Conservation (phyloP, 2,797 vertebrate genomes). For the Limnodromus scolopaceus region DNA sequence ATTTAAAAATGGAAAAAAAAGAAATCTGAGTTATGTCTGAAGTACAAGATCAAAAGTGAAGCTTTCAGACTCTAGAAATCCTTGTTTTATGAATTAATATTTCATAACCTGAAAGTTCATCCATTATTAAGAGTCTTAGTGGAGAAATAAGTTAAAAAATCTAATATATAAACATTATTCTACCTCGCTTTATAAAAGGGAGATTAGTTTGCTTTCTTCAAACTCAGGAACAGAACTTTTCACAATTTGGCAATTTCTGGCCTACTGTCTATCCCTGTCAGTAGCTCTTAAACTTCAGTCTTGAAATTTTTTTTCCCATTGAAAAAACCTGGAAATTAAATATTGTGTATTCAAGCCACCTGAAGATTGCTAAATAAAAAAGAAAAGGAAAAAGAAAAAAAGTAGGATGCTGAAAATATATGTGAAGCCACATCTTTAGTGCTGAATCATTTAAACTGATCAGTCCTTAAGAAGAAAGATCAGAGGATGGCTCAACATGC, state of each 20-base stretch:
- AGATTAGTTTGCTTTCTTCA: not conserved
- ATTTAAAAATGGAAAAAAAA: not conserved
- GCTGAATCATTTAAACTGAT: not conserved
- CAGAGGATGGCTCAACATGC: not conserved
- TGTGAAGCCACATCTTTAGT: not conserved
- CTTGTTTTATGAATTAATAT: not conserved
- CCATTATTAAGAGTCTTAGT: conserved; percentile 7
- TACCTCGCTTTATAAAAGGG: not conserved
- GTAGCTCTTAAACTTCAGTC: not conserved
- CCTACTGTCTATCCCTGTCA: not conserved
- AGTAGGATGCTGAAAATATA: fast-evolving
- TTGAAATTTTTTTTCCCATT: not conserved
- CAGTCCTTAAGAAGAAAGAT: not conserved
- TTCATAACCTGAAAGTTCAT: not conserved
- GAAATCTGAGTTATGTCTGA: not conserved
- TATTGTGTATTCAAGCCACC: not conserved
- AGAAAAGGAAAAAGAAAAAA: fast-evolving
- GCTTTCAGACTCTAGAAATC: not conserved
- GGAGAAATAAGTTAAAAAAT: not conserved
- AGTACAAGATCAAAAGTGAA: not conserved
- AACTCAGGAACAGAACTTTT: not conserved
- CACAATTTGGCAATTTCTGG: not conserved
- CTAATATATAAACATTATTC: not conserved
- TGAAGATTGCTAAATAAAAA: not conserved
- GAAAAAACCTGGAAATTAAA: not conserved